Conservation (phyloP, 2,888 invertebrate species). For the Brachypalpus laphriformis region DNA sequence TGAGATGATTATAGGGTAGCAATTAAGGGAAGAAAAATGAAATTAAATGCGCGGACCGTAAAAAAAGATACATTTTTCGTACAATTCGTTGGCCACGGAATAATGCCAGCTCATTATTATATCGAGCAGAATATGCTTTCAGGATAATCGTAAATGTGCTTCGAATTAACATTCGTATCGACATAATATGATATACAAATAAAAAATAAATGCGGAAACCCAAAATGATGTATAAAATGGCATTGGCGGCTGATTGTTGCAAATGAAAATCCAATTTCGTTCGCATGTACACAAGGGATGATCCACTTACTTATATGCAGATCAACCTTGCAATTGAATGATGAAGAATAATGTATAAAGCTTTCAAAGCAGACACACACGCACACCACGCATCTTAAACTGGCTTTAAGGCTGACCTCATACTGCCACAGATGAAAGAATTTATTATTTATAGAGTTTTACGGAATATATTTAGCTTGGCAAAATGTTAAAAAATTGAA, state of each 20-base stretch:
- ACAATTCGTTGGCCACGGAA: neutral
- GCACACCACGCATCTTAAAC: constrained; percentile 48
- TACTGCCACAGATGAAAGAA: neutral
- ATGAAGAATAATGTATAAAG: constrained; percentile 34
- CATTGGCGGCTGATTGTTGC: constrained; percentile 15
- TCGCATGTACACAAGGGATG: constrained; percentile 19
- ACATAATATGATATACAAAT: constrained; percentile 4
- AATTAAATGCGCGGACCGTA: constrained; percentile 21
- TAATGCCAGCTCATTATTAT: constrained; percentile 19
- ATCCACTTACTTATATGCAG: constrained; percentile 15
- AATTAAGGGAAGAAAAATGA: constrained; percentile 37
- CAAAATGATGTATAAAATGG: constrained; percentile 29
- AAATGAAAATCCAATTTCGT: constrained; percentile 39
- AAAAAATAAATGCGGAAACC: constrained; percentile 3
- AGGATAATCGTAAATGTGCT: constrained; percentile 28
- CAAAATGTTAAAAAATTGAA: too few species aligned
- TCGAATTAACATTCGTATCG: constrained; percentile 36
- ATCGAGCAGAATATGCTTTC: constrained; percentile 15
- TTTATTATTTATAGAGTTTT: too few species aligned
- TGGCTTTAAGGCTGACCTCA: constrained; percentile 37
- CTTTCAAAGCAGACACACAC: constrained; percentile 39
- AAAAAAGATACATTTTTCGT: constrained; percentile 28
- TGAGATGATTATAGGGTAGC: neutral
- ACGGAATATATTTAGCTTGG: too few species aligned
- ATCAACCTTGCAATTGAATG: constrained; percentile 1